Conservation (phyloP, 2,888 invertebrate genomes). For the Netelia melanura region DNA sequence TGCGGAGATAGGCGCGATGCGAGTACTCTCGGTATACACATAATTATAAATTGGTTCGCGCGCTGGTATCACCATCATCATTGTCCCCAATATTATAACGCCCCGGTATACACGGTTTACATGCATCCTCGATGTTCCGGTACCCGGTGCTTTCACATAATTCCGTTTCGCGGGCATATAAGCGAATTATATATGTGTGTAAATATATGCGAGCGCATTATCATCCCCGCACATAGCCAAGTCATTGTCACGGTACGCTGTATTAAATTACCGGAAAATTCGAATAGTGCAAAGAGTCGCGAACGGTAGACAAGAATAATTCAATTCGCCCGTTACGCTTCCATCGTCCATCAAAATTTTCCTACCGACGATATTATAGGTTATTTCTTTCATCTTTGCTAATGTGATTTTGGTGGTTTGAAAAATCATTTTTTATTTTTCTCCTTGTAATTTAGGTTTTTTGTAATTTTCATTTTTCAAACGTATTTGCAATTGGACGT, state of each 20-base stretch:
- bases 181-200: neutral
- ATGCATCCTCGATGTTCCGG: constrained; percentile 7
- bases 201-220: neutral
- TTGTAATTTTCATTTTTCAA: no score
- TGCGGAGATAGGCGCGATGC: neutral
- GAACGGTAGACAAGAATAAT: neutral
- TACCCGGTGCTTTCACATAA: constrained; percentile 28
- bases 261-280: constrained; percentile 38
- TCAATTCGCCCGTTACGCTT: neutral
- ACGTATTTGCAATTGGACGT: no score
- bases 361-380: neutral
- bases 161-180: constrained; percentile 4
- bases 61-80: constrained; percentile 24
- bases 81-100: constrained; percentile 27
- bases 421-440: no score
- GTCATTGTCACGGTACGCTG: constrained; percentile 13
- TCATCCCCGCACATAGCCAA: neutral
- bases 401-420: no score
- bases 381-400: neutral
- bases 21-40: constrained; percentile 15
- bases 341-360: neutral
- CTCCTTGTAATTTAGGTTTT: no score
- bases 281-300: neutral
- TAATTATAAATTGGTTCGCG: constrained; percentile 48
- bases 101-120: neutral